A percentile compares a stretch with the other conserved stretches of the same genome.
phyloP scores from a whole-genome alignment of 2,888 invertebrate genomes.

The Adelognathus sp. region DNA sequence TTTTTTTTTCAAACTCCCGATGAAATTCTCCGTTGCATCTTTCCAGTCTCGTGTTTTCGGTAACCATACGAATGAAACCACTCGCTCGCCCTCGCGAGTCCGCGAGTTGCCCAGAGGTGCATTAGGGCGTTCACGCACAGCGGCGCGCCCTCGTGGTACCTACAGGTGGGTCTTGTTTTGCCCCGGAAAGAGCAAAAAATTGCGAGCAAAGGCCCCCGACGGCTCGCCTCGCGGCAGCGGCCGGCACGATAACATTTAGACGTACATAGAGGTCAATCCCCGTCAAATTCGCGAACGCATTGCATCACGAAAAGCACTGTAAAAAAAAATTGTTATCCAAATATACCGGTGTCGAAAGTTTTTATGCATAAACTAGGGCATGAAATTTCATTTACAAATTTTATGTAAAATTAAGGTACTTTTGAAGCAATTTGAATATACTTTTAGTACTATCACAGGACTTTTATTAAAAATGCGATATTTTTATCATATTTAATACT shows the following conservation, averaged over 20 bases:
- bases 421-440: too few relatives aligned
- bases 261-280: not conserved
- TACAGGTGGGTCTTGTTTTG: conserved; percentile 52
- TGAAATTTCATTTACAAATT: not conserved
- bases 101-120: conserved; percentile 33
- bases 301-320: not conserved
- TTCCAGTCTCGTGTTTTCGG: conserved; percentile 28
- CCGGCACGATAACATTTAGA: not conserved
- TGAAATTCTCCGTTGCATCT: conserved; percentile 25
- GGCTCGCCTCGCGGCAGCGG: conserved; percentile 17
- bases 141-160: conserved; percentile 34
- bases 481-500: too few relatives aligned
- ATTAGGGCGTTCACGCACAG: conserved; percentile 35
- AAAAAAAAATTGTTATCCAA: too few relatives aligned
- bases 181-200: conserved; percentile 56
- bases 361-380: too few relatives aligned
- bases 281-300: not conserved
- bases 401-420: not conserved
- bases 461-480: too few relatives aligned
- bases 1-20: conserved; percentile 19
- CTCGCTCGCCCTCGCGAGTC: not conserved
- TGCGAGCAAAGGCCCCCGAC: conserved; percentile 53
- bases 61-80: conserved; percentile 9
- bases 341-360: too few relatives aligned
- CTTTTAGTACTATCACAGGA: too few relatives aligned